Evolutionary conservation across 2,888 invertebrate genomes (phyloP).

Genomic region (Pristionchus maxplancki): DNA sequence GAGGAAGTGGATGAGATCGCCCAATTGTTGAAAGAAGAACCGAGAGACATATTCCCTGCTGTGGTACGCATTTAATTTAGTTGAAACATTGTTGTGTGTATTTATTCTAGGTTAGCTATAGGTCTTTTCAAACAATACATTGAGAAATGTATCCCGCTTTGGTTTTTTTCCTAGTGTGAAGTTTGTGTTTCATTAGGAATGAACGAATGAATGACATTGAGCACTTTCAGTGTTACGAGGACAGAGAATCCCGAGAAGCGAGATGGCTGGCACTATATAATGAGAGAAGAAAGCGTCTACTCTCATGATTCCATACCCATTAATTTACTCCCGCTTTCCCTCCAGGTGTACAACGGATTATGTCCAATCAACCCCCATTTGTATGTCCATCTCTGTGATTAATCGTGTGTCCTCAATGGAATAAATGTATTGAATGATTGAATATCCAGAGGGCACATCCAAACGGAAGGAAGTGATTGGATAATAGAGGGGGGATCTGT

Average conservation of each 20-base stretch:
- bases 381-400: constrained; percentile 36
- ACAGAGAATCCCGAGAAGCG: neutral
- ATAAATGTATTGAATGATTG: constrained; percentile 31
- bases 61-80: neutral
- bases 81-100: too few species aligned
- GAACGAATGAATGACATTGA: neutral
- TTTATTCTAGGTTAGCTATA: too few species aligned
- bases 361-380: constrained; percentile 45
- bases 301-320: neutral
- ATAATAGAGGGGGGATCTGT: constrained; percentile 3
- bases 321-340: neutral
- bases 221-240: constrained; percentile 40
- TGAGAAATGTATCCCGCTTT: neutral
- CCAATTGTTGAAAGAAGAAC: constrained; percentile 18
- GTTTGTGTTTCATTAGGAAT: too few species aligned
- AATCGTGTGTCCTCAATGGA: neutral
- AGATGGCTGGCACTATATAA: constrained; percentile 44
- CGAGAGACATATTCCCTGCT: constrained; percentile 31
- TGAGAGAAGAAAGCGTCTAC: constrained; percentile 10
- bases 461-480: constrained; percentile 8
- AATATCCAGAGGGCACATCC: neutral
- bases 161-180: too few species aligned
- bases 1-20: constrained; percentile 26
- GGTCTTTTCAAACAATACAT: neutral
- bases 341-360: constrained; percentile 50